Evolutionary conservation across 2,888 invertebrate genomes (phyloP).

Genomic region (Megamerina dolium): DNA sequence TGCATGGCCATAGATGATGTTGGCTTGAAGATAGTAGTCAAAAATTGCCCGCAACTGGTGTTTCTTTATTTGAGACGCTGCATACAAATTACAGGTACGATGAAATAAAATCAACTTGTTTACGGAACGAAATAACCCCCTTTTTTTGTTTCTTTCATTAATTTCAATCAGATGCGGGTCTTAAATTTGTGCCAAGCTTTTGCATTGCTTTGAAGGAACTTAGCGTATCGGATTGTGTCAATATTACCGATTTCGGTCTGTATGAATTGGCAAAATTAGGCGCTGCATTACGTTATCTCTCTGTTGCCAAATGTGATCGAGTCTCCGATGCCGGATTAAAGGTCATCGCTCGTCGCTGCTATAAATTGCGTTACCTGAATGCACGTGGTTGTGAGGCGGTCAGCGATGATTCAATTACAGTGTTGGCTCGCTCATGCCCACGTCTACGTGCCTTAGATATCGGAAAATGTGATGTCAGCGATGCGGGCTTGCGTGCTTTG

Average conservation of each 20-base stretch:
- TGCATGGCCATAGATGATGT: conserved; percentile 79
- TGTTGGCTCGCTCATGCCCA: conserved; percentile 78
- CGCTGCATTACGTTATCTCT: conserved; percentile 82
- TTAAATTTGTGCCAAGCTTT: conserved; percentile 87
- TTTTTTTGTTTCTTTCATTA: too few species aligned
- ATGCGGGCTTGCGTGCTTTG: conserved; percentile 77
- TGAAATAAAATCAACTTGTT: background rate
- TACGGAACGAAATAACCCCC: too few species aligned
- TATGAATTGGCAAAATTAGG: conserved; percentile 85
- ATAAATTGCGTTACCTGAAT: conserved; percentile 83
- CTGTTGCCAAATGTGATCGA: conserved; percentile 89
- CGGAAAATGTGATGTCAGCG: conserved; percentile 90
- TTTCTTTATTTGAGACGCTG: conserved; percentile 85
- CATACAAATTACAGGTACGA: conserved; percentile 73
- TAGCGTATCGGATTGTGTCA: conserved; percentile 83
- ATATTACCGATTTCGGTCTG: conserved; percentile 84
- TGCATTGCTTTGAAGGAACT: conserved; percentile 78
- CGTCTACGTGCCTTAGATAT: conserved; percentile 81
- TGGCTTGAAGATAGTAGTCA: conserved; percentile 75
- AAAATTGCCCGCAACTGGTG: conserved; percentile 79
- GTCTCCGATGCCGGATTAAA: conserved; percentile 86
- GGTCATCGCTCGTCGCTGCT: conserved; percentile 80
- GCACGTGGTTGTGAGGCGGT: conserved; percentile 89
- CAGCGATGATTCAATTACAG: conserved; percentile 86
- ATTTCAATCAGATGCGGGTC: conserved; percentile 65